Base-by-base conservation (phyloP, 2,888 invertebrate species). In the Leptarthrus brevirostris region DNA sequence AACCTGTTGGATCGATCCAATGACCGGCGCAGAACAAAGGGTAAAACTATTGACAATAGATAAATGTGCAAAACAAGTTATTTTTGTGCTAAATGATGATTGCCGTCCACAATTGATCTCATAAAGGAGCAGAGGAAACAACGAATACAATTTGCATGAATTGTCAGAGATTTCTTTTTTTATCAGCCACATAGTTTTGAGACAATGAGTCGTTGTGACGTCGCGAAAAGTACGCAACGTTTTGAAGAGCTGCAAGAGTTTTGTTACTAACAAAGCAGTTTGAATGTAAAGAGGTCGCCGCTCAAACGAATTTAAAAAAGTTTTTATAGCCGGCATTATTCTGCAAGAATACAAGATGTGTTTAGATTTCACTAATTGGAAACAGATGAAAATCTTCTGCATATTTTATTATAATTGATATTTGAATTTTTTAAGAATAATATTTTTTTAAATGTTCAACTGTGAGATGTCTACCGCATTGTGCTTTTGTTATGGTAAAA, bases 1-100 rank as follows among this genome's bases (percentile, higher is more conserved):
- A 66, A 66, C 64, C 64, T 66, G 58, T 58, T 58, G 58, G 58
- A 58, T 58, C 58, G 64, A 66, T 66, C 64, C 64, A 30, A 34
- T 66, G 64, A 66, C 64, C 64, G 64, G 16, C 47, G 14, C 10
- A n/a, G 47, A 66, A 66, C 64, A 66, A 66, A 66, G 64, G 64
- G 47, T 47, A 12, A 52, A 22, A 18, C 47, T 66, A 44, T 44
- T 16, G 44, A 66, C 64, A 44, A 66, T 47, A 26, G 64, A 24
- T 58, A 20, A 58, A 58, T 58, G 36, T 58, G 64, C 64, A 66
- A 44, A 49, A 44, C 44, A 26, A 66, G 64, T 26, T 66, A 66
- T 66, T 66, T 64, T 36, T 26, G 36, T 16, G n/a, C 36, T 58
- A 36, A 58, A 18, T 36, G 58, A 58, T 58, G 58, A 36, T n/a